Evolutionary conservation across 2,797 vertebrate species (phyloP).

Genomic region (Ateles fusciceps): DNA sequence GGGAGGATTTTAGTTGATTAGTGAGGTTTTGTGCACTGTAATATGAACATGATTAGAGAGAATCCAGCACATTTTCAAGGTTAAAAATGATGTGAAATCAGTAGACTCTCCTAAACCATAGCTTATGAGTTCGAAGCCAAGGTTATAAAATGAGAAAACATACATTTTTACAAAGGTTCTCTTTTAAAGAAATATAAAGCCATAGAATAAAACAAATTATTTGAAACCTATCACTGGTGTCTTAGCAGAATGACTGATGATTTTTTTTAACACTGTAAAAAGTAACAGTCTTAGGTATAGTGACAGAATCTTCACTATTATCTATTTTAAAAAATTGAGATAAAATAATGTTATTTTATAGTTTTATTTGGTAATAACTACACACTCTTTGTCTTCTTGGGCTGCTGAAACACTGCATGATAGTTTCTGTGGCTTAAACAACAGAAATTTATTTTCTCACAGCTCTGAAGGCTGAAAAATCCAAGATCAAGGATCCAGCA

Average conservation of each 20-base stretch:
- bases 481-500: not conserved
- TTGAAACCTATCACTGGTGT: not conserved
- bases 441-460: not conserved
- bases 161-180: not conserved
- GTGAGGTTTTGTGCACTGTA: conserved; percentile 47
- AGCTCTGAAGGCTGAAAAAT: not conserved
- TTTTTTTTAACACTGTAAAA: not conserved
- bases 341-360: not conserved
- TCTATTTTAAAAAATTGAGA: not conserved
- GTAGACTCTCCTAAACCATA: not conserved
- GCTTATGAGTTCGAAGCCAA: not conserved
- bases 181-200: not conserved
- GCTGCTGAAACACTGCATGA: no score
- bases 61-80: not conserved
- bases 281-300: not conserved
- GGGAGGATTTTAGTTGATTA: conserved; percentile 42
- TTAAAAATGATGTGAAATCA: not conserved
- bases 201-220: not conserved
- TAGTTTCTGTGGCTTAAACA: not conserved
- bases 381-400: not conserved
- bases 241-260: not conserved
- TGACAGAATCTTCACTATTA: not conserved
- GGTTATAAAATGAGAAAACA: not conserved
- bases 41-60: conserved; percentile 37
- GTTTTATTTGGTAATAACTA: not conserved